phyloP scores from a whole-genome alignment of 2,113 vertebrate species.

The Alethe castanea region DNA sequence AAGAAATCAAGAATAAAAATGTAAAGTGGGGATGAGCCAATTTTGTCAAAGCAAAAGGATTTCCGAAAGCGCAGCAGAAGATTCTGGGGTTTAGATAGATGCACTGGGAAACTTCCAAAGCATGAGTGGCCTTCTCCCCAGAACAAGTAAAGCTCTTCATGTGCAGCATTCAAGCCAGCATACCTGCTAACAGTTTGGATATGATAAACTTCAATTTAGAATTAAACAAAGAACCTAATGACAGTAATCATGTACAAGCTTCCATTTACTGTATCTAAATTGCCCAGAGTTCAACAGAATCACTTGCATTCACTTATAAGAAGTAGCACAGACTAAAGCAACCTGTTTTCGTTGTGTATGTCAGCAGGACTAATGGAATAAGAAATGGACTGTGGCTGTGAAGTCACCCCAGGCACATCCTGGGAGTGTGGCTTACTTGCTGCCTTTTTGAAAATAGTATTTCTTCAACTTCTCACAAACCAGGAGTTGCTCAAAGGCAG shows the following conservation, averaged over 20 bases:
- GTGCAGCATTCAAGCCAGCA: not conserved
- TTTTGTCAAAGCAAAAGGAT: not conserved
- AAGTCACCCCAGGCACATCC: not conserved
- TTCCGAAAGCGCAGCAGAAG: not conserved
- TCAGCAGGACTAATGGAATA: slow-evolving; percentile 41
- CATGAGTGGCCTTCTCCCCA: not conserved
- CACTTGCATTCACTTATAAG: slow-evolving; percentile 5
- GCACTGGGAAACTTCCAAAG: not conserved
- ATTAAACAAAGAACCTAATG: slow-evolving; percentile 46
- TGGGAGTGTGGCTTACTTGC: not conserved
- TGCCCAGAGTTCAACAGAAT: slow-evolving; percentile 42
- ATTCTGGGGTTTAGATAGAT: not conserved
- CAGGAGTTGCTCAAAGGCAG: not conserved
- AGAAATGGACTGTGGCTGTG: not conserved
- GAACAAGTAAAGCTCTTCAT: not conserved
- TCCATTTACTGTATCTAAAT: slow-evolving; percentile 50
- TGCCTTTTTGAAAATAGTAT: not conserved
- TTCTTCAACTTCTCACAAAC: not conserved
- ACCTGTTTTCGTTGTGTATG: not conserved
- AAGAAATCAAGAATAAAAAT: not conserved
- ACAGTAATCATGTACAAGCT: slow-evolving; percentile 40
- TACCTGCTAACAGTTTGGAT: slow-evolving; percentile 37
- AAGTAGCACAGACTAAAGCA: not conserved
- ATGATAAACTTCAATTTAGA: slow-evolving; percentile 44
- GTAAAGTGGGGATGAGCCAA: not conserved